Evolutionary conservation across 2,113 vertebrate species (phyloP).

Genomic region (Gobiocypris rarus): DNA sequence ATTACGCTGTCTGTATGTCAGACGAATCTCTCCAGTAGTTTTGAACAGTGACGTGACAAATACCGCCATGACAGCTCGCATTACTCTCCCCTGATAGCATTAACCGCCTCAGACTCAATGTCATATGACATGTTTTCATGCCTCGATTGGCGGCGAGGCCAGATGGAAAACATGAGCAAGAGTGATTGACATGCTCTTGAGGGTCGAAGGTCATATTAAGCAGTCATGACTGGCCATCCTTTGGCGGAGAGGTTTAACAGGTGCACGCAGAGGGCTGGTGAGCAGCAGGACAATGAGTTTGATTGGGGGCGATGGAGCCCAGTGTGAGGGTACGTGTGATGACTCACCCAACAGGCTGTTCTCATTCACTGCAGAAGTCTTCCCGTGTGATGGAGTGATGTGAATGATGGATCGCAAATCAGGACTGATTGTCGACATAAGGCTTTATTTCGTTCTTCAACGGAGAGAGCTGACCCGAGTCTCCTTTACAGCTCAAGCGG

Average conservation of each 20-base stretch:
- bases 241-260: constrained; percentile 34
- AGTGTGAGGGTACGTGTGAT: constrained; percentile 44
- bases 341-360: constrained; percentile 54
- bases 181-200: constrained; percentile 26
- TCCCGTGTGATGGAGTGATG: constrained; percentile 39
- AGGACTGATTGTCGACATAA: constrained; percentile 53
- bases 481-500: constrained; percentile 10
- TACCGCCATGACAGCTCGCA: neutral
- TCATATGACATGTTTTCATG: constrained; percentile 43
- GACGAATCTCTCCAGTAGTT: neutral
- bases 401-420: constrained; percentile 54
- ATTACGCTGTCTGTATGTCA: constrained; percentile 5
- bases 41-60: constrained; percentile 6
- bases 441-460: constrained; percentile 41
- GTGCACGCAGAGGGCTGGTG: constrained; percentile 29
- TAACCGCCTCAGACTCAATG: constrained; percentile 41
- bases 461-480: constrained; percentile 21
- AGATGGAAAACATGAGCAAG: constrained; percentile 42
- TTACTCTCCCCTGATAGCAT: constrained; percentile 34
- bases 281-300: constrained; percentile 51
- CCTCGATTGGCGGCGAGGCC: constrained; percentile 29
- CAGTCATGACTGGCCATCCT: constrained; percentile 49
- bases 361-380: constrained; percentile 41
- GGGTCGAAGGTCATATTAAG: constrained; percentile 46
- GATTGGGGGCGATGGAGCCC: constrained; percentile 52